phyloP scores from a whole-genome alignment of 2,888 invertebrate genomes.

The Sphaerolaimus hirsutus region DNA sequence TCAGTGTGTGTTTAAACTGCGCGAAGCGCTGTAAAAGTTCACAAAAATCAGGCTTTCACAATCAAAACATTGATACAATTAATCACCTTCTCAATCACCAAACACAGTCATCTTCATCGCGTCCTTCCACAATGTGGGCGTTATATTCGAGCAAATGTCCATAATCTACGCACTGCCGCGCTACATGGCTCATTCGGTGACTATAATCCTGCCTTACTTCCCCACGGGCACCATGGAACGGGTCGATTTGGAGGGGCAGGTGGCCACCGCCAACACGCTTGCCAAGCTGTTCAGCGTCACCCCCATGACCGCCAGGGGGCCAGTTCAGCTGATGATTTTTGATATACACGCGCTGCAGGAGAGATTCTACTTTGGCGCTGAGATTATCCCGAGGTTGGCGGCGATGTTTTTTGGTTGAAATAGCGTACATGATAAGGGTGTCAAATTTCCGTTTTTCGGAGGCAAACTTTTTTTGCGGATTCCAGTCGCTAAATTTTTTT shows the following conservation, averaged over 20 bases:
- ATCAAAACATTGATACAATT: too few species aligned
- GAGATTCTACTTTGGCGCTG: constrained; percentile 28
- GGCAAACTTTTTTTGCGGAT: too few species aligned
- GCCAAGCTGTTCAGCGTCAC: constrained; percentile 26
- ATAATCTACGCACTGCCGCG: constrained; percentile 28
- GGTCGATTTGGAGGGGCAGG: constrained; percentile 28
- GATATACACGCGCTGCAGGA: constrained; percentile 30
- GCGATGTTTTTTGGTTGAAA: background rate
- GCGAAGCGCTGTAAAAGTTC: too few species aligned
- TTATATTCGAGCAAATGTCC: constrained; percentile 29
- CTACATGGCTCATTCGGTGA: constrained; percentile 27
- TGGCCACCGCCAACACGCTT: constrained; percentile 29
- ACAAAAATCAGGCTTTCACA: too few species aligned
- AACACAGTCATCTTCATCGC: constrained; percentile 28
- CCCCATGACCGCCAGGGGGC: constrained; percentile 26
- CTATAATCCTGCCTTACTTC: constrained; percentile 29
- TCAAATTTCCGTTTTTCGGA: too few species aligned
- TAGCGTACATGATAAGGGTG: too few species aligned
- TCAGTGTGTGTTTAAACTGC: too few species aligned
- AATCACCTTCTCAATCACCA: too few species aligned
- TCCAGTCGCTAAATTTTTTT: too few species aligned
- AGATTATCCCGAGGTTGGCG: constrained; percentile 26
- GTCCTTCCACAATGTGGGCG: constrained; percentile 27
- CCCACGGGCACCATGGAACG: constrained; percentile 31
- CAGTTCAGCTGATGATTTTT: constrained; percentile 28